These are phyloP conservation scores for Eueremaeus valkanovi DNA, from an alignment of 2,888 invertebrate species.

Conservation along the genomic window DNA sequence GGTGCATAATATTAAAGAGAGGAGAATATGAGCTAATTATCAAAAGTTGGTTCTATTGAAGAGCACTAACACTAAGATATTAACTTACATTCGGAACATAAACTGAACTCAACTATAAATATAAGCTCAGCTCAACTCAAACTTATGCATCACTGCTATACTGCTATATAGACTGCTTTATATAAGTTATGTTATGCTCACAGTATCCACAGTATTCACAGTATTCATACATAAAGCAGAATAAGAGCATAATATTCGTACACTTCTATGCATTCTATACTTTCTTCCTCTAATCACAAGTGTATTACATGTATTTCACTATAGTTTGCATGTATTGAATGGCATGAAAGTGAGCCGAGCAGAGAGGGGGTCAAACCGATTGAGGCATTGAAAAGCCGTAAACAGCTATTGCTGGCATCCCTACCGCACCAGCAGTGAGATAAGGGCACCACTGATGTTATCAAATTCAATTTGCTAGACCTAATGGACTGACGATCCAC, in stretches of 20 bases:
- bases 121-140: no score
- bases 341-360: constrained; percentile 31
- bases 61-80: background rate
- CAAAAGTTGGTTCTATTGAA: background rate
- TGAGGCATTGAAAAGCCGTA: background rate
- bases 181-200: no score
- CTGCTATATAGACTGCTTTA: no score
- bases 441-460: constrained; percentile 34
- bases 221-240: background rate
- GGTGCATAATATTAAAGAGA: constrained; percentile 26
- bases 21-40: constrained; percentile 22
- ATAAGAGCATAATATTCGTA: background rate
- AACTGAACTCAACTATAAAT: no score
- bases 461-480: constrained; percentile 27
- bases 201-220: background rate
- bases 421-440: constrained; percentile 10
- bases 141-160: no score
- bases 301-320: constrained; percentile 22
- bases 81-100: constrained; percentile 14
- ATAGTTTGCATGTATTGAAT: constrained; percentile 7
- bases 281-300: constrained; percentile 25
- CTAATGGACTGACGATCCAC: constrained; percentile 19
- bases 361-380: constrained; percentile 18
- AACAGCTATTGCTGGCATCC: background rate
- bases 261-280: background rate